A percentile compares a stretch with the other conserved stretches of the same genome.
Conservation (phyloP, 2,888 invertebrate genomes). For the Drosophila ochracea region DNA sequence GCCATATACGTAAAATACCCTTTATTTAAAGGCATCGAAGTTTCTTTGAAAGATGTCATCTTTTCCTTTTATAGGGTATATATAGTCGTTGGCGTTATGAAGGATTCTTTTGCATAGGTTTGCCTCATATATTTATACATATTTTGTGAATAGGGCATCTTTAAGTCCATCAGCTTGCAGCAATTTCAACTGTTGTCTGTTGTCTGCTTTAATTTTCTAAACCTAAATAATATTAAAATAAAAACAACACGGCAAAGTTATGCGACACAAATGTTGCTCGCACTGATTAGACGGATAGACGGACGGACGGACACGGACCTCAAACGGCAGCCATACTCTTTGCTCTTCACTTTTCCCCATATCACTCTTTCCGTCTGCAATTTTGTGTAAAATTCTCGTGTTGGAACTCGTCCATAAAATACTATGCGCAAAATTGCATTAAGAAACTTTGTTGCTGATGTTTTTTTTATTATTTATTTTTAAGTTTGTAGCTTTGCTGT, state of each 20-base stretch:
- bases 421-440: constrained; percentile 45
- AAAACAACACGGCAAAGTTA: constrained; percentile 65
- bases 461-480: constrained; percentile 1
- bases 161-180: not conserved
- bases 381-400: constrained; percentile 54
- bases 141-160: constrained; percentile 18
- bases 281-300: constrained; percentile 45
- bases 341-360: not conserved
- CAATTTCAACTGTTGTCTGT: not conserved
- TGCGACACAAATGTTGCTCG: constrained; percentile 71
- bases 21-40: not conserved
- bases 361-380: not conserved
- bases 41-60: not conserved
- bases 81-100: not conserved
- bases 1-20: not conserved
- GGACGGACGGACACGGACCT: constrained; percentile 11
- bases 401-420: constrained; percentile 69
- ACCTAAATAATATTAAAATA: constrained; percentile 53
- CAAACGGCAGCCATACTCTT: not conserved
- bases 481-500: constrained; percentile 17
- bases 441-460: constrained; percentile 45
- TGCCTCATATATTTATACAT: not conserved
- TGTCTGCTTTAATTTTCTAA: constrained; percentile 18
- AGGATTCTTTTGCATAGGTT: not conserved
- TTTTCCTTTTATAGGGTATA: constrained; percentile 1